A percentile compares a stretch with the other conserved stretches of the same genome.
These are phyloP conservation scores for Glareola pratincola DNA, from an alignment of 2,113 vertebrate species.

Conservation along the genomic window DNA sequence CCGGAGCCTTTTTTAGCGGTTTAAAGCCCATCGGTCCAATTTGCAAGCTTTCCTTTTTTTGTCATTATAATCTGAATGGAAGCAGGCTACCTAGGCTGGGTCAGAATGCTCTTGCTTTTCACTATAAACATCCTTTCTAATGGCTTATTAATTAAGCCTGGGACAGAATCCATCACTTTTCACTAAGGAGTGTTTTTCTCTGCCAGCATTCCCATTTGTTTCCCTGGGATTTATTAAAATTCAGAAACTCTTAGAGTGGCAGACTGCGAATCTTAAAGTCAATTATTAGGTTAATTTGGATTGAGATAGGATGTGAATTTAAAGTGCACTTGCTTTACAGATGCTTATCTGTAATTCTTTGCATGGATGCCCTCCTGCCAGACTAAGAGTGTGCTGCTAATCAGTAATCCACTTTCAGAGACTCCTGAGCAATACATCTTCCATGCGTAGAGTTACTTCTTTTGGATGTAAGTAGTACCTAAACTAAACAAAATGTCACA, in stretches of 20 bases:
- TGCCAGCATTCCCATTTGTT: background rate
- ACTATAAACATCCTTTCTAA: background rate
- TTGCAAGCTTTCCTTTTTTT: background rate
- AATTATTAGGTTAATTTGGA: background rate
- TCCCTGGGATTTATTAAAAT: background rate
- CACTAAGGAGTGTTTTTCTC: background rate
- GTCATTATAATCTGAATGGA: background rate
- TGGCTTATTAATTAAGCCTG: background rate
- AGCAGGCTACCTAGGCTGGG: background rate
- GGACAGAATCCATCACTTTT: background rate
- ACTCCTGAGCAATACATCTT: background rate
- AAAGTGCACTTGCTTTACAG: background rate
- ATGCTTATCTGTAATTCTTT: background rate
- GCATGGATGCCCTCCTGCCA: background rate
- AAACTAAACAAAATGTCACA: background rate
- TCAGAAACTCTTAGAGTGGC: background rate
- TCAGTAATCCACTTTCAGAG: background rate
- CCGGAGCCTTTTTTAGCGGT: conserved; percentile 4
- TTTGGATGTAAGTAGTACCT: background rate
- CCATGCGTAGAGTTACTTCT: background rate
- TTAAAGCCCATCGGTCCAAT: background rate
- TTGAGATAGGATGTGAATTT: background rate
- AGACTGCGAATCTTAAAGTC: background rate
- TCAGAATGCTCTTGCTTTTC: background rate
- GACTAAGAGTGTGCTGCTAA: background rate